Evolutionary conservation across 2,113 vertebrate genomes (phyloP).

Genomic region (Sceloporus undulatus): DNA sequence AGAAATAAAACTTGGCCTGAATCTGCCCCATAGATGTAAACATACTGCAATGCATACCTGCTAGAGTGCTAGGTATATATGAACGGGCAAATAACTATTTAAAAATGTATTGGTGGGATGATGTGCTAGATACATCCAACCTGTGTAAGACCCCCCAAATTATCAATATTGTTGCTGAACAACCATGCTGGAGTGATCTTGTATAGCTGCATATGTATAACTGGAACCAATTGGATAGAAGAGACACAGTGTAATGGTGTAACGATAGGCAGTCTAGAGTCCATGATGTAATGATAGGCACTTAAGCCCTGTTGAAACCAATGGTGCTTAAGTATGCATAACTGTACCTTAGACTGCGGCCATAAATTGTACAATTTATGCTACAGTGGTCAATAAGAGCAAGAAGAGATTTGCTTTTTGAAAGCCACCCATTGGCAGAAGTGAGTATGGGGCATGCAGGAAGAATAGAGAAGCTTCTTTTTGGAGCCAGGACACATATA

Average conservation of each 20-base stretch:
- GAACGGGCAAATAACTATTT: not conserved
- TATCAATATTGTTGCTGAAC: not conserved
- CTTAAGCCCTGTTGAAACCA: not conserved
- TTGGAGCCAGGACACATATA: not conserved
- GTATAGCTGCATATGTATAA: not conserved
- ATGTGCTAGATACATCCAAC: not conserved
- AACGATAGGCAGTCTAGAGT: not conserved
- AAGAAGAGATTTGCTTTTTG: constrained; percentile 3
- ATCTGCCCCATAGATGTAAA: not conserved
- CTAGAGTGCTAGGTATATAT: not conserved
- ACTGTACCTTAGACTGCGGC: not conserved
- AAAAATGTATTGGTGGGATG: not conserved
- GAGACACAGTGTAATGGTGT: not conserved
- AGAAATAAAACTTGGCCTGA: constrained; percentile 22
- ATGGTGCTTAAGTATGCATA: constrained; percentile 16
- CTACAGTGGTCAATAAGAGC: not conserved
- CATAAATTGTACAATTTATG: constrained; percentile 28
- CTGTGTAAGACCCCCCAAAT: not conserved
- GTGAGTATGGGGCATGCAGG: not conserved
- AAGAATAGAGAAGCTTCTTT: not conserved
- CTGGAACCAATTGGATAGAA: not conserved
- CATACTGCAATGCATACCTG: not conserved
- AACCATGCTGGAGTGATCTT: not conserved
- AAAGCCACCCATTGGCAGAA: not conserved
- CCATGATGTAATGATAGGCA: not conserved